Conservation (phyloP, 2,888 invertebrate species). For the Harpalus rufipes region DNA sequence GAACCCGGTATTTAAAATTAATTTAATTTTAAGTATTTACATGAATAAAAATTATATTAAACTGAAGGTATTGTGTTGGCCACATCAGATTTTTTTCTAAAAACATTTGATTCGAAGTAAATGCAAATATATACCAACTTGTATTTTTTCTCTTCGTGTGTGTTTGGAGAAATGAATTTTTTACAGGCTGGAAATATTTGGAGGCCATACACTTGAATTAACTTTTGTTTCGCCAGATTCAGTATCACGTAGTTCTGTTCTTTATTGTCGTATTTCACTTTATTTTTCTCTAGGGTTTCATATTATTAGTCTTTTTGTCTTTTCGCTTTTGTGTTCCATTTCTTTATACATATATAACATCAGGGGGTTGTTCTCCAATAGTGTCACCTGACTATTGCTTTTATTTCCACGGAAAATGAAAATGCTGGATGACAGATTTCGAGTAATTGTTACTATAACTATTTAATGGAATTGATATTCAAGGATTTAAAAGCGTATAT, state of each 20-base stretch:
- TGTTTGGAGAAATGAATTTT: conserved; percentile 37
- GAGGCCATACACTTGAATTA: conserved; percentile 54
- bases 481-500: too few relatives aligned
- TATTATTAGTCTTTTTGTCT: conserved; percentile 64
- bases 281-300: conserved; percentile 61
- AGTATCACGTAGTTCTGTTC: conserved; percentile 58
- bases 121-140: too few relatives aligned
- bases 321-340: conserved; percentile 54
- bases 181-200: conserved; percentile 44
- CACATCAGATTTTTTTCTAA: too few relatives aligned
- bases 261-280: conserved; percentile 63
- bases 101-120: too few relatives aligned
- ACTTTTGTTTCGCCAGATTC: conserved; percentile 58
- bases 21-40: too few relatives aligned
- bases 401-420: neutral
- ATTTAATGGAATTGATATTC: too few relatives aligned
- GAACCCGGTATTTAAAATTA: too few relatives aligned
- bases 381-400: conserved; percentile 34
- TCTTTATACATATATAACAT: conserved; percentile 57
- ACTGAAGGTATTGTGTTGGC: too few relatives aligned
- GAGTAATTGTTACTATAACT: too few relatives aligned
- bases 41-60: too few relatives aligned
- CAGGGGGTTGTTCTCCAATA: neutral
- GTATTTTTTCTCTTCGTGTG: too few relatives aligned
- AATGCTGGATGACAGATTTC: too few relatives aligned